A percentile compares a stretch with the other conserved stretches of the same genome.
Evolutionary conservation across 2,113 vertebrate genomes (phyloP).

Genomic region (Benthochromis sp.): DNA sequence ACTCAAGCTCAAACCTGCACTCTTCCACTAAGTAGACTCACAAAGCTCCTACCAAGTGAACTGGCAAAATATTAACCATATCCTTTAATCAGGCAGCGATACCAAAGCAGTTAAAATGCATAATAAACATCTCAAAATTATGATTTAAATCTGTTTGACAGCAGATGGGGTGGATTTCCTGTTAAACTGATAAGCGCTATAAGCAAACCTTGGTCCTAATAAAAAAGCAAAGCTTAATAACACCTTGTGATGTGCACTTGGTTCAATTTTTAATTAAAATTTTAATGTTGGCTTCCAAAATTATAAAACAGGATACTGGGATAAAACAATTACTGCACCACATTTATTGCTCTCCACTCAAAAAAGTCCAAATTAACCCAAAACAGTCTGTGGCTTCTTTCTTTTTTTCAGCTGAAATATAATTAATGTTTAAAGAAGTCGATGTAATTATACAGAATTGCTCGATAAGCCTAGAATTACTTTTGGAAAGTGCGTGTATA

Average conservation of each 20-base stretch:
- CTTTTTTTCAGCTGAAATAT: neutral
- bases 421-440: neutral
- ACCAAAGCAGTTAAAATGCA: neutral
- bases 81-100: fast-evolving
- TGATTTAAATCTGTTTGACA: neutral
- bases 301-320: neutral
- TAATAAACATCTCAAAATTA: neutral
- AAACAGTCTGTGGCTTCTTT: neutral
- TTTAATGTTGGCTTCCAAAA: neutral
- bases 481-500: neutral
- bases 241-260: neutral
- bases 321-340: neutral
- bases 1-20: neutral
- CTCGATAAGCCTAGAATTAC: neutral
- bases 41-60: neutral
- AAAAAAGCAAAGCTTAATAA: neutral
- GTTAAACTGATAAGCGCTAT: neutral
- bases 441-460: neutral
- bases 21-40: neutral
- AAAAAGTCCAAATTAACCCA: neutral
- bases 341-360: neutral
- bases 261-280: neutral
- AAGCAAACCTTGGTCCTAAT: neutral
- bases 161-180: neutral
- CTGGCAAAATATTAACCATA: neutral